phyloP scores from a whole-genome alignment of 2,113 vertebrate genomes.

The Cyprinodon brontotheroides region DNA sequence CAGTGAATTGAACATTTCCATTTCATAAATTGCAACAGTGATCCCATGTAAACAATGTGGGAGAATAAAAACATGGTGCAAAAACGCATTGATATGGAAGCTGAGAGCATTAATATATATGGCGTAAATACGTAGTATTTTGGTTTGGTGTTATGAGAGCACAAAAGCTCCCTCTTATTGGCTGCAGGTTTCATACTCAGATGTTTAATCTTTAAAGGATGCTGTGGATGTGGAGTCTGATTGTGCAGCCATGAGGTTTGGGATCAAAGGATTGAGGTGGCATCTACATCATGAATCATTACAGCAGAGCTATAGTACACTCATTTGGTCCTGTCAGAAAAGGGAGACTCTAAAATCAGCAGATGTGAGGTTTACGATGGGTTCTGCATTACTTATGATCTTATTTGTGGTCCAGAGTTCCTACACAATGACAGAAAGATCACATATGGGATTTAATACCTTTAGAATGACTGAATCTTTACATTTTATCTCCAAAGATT shows the following conservation, averaged over 20 bases:
- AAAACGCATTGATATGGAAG: no score
- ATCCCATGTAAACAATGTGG: no score
- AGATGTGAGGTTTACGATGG: conserved; percentile 33
- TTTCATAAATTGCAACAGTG: no score
- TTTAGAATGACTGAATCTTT: no score
- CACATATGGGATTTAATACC: background rate
- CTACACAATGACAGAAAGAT: conserved; percentile 2
- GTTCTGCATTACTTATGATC: background rate
- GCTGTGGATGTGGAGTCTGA: background rate
- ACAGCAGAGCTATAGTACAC: conserved; percentile 19
- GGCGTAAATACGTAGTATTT: no score
- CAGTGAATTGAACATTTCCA: no score
- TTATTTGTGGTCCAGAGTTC: background rate
- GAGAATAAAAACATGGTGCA: no score
- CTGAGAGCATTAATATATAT: no score
- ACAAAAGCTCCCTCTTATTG: background rate
- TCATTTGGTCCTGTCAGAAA: conserved; percentile 31
- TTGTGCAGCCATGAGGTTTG: background rate
- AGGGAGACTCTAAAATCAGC: conserved; percentile 49
- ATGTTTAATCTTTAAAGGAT: background rate
- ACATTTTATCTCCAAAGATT: no score
- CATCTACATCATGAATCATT: conserved; percentile 22
- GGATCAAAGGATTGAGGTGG: conserved; percentile 30
- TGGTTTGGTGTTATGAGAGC: background rate
- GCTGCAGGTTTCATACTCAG: conserved; percentile 1